A percentile compares a stretch with the other conserved stretches of the same genome.
phyloP scores from a whole-genome alignment of 2,797 vertebrate genomes.

The Adrianichthys oophorus region DNA sequence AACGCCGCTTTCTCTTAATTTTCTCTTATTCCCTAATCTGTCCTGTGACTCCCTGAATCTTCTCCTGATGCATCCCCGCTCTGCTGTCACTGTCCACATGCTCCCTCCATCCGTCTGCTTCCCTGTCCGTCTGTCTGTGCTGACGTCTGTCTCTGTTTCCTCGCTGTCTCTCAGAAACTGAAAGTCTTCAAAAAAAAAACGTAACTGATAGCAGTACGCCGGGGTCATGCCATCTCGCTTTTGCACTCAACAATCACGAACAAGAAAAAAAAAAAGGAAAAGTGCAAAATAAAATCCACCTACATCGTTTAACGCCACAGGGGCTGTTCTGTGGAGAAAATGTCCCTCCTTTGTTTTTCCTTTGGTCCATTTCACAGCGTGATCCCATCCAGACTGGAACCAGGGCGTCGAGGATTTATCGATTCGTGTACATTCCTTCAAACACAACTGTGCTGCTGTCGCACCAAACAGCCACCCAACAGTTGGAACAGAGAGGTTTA shows the following conservation, averaged over 20 bases:
- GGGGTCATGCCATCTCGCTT: constrained; percentile 36
- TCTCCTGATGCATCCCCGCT: constrained; percentile 29
- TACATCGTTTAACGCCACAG: constrained; percentile 31
- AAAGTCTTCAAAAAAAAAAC: constrained; percentile 58
- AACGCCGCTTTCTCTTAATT: constrained; percentile 76
- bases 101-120: constrained; percentile 38
- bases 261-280: constrained; percentile 12
- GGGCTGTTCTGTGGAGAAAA: constrained; percentile 16
- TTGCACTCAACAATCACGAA: constrained; percentile 31
- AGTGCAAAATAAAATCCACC: not conserved
- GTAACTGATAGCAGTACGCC: constrained; percentile 37
- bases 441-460: constrained; percentile 41
- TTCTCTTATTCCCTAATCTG: constrained; percentile 65
- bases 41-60: constrained; percentile 49
- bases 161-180: constrained; percentile 57
- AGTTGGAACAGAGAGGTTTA: constrained; percentile 60
- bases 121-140: constrained; percentile 15
- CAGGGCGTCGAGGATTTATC: constrained; percentile 24
- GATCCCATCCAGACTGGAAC: constrained; percentile 69
- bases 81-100: constrained; percentile 54
- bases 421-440: constrained; percentile 78
- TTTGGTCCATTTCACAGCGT: constrained; percentile 43
- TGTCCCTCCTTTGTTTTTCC: not conserved
- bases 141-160: constrained; percentile 48
- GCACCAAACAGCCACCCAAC: constrained; percentile 48